Evolutionary conservation across 2,113 vertebrate species (phyloP).

Genomic region (Raja brachyura): DNA sequence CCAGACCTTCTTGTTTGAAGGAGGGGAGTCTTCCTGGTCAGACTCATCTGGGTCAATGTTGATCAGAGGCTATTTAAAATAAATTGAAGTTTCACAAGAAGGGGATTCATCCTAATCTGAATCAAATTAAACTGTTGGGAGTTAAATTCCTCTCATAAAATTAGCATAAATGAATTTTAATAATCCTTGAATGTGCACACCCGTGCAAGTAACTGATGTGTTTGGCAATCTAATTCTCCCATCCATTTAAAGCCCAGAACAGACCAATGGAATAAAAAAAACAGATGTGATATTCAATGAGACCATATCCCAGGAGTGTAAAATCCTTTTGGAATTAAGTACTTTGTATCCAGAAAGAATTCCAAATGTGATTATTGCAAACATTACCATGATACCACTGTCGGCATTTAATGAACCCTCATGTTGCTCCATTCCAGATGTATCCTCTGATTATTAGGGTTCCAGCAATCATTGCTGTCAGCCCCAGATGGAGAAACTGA

Average conservation of each 20-base stretch:
- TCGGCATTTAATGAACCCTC: not conserved
- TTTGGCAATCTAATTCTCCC: not conserved
- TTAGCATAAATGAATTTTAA: not conserved
- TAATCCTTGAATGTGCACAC: not conserved
- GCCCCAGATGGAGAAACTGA: not conserved
- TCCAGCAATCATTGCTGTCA: not conserved
- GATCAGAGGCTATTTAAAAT: not conserved
- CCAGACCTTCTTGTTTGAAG: too few relatives aligned
- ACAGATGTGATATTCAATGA: slow-evolving; percentile 8
- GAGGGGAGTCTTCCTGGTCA: too few relatives aligned
- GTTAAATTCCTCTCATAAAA: not conserved
- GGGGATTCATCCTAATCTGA: not conserved
- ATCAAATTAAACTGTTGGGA: not conserved
- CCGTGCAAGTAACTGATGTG: not conserved
- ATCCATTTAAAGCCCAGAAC: not conserved
- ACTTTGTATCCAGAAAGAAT: not conserved
- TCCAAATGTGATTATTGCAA: not conserved
- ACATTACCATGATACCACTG: not conserved
- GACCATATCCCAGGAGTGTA: not conserved
- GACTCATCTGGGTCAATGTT: too few relatives aligned
- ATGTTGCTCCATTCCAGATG: not conserved
- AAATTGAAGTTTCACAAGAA: not conserved
- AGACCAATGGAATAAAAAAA: slow-evolving; percentile 15
- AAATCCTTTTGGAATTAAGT: slow-evolving; percentile 2
- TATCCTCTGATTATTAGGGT: not conserved